Conservation (phyloP, 2,113 vertebrate species). For the Anhinga rufa region DNA sequence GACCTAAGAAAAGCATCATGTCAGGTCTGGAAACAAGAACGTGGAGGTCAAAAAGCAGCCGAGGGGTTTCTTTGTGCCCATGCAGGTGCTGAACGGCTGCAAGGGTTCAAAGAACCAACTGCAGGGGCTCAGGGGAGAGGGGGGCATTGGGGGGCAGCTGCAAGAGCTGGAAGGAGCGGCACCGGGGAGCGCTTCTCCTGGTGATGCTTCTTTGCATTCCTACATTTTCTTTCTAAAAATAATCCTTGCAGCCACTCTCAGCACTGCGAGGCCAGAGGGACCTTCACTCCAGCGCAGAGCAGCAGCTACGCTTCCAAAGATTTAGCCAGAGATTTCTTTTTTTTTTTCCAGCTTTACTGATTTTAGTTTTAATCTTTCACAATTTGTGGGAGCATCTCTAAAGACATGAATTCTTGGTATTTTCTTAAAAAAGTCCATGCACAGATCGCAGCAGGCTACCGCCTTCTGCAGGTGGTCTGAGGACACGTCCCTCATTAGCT, state of each 20-base stretch:
- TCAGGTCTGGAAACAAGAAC: background rate
- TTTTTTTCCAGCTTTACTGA: background rate
- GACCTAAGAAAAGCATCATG: background rate
- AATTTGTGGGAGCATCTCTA: background rate
- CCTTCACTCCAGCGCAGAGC: rapidly evolving
- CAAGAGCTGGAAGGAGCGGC: background rate
- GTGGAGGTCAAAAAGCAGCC: rapidly evolving
- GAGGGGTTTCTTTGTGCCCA: rapidly evolving
- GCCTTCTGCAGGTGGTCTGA: background rate
- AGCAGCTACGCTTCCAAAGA: rapidly evolving
- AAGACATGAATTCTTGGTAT: background rate
- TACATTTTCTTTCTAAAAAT: background rate
- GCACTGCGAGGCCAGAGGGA: rapidly evolving
- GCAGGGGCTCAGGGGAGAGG: background rate
- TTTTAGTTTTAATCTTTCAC: background rate
- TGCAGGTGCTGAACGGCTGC: rapidly evolving
- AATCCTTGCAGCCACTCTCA: rapidly evolving
- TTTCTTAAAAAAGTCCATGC: rapidly evolving
- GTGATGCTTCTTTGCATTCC: no score
- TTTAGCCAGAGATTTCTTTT: background rate
- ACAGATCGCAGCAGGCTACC: background rate
- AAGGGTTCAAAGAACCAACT: rapidly evolving
- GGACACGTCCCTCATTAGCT: background rate
- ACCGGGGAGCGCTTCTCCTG: rapidly evolving
- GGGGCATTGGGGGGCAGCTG: background rate